These are phyloP conservation scores for Miniopterus natalensis DNA, from an alignment of 2,113 vertebrate species.

Conservation along the genomic window DNA sequence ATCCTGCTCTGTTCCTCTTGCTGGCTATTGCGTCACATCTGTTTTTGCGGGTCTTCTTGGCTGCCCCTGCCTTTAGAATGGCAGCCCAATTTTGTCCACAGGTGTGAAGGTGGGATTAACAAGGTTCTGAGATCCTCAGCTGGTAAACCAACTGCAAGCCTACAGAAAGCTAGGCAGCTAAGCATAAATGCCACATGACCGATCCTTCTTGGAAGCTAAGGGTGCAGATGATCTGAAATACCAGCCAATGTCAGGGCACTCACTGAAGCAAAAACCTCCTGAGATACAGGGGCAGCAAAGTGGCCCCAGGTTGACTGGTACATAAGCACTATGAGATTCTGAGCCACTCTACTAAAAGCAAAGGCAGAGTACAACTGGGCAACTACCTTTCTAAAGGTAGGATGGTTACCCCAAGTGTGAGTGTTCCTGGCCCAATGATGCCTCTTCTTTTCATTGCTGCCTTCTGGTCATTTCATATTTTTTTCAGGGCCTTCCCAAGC, in stretches of 20 bases:
- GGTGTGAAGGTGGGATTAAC: not conserved
- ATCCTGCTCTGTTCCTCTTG: not conserved
- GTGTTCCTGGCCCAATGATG: not conserved
- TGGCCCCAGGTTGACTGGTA: not conserved
- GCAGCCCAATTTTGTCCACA: not conserved
- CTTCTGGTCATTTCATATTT: not conserved
- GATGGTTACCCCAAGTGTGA: not conserved
- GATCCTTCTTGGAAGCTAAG: not conserved
- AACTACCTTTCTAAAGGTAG: not conserved
- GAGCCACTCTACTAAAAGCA: not conserved
- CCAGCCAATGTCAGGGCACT: not conserved
- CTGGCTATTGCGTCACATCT: not conserved
- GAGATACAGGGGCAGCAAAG: not conserved
- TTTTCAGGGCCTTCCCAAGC: not conserved
- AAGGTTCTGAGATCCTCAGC: not conserved
- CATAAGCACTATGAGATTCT: not conserved
- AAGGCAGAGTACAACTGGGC: not conserved
- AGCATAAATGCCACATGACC: not conserved
- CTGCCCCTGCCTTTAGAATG: not conserved
- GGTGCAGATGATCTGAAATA: constrained; percentile 30
- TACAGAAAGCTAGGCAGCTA: not conserved
- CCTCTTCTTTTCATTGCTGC: not conserved
- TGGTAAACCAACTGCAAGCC: not conserved
- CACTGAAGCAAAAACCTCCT: not conserved
- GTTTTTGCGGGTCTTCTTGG: not conserved